Base-by-base conservation (phyloP, 1,140 invertebrate species). In the Hypothenemus hampei region DNA sequence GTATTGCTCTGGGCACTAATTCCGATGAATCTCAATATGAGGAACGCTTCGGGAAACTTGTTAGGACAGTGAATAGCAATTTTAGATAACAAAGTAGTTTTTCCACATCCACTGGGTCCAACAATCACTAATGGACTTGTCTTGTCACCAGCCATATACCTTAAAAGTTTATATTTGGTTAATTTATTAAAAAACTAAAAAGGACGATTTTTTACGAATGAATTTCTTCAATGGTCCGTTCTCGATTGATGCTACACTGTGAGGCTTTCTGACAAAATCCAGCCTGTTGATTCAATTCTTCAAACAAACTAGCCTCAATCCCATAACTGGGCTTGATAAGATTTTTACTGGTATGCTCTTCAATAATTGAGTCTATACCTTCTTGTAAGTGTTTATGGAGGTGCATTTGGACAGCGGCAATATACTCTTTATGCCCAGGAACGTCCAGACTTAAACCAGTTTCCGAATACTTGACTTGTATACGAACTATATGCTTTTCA, bases 101-200 rank as follows among this genome's bases (percentile, higher is more conserved):
- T 91, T 1, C 90, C 90, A 70, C 85, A 85, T 15, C 89, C 90
- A 8, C 80, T 76, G 22, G 81, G 79, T 0, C 89, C 90, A 55
- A 85, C 80, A n/a, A 93, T 68, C 10, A 91, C 77, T 43, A 91
- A 70, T 0, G 87, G 87, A 26, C 69, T 63, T 1, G 76, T 69
- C n/a, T 71, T 77, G 26, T 77, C 77, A 29, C 82, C 79, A 1
- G 74, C 76, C 5, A 89, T 72, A 63, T 91, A 89, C n/a, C 81
- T 83, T 18, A 18, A 19, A 15, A n/a, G 22, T 22, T 5, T 44
- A 0, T 44, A 21, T n/a, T 20, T 20, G 10, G 39, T 22, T 20
- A 22, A 15, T 41, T 41, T 21, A 11, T 41, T 13, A 22, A 11
- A 13, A n/a, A n/a, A n/a, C n/a, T n/a, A n/a, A n/a, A n/a, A n/a